A percentile compares a stretch with the other conserved stretches of the same genome.
These are phyloP conservation scores for Grallaria varia DNA, from an alignment of 2,113 vertebrate genomes.

Conservation along the genomic window DNA sequence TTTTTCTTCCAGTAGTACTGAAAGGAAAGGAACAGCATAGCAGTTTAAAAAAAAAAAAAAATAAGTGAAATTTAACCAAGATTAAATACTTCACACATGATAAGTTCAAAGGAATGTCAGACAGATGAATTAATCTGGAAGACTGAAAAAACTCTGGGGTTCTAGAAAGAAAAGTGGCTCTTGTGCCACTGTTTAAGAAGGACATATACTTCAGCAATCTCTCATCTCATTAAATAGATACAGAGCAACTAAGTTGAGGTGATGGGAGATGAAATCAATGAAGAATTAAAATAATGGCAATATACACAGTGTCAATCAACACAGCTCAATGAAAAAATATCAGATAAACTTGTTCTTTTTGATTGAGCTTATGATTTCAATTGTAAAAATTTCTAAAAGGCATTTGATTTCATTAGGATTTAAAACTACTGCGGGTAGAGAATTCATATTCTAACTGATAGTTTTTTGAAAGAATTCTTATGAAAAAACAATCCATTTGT, in stretches of 20 bases:
- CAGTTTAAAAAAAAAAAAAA: not conserved
- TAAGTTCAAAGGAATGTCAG: not conserved
- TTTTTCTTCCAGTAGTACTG: not conserved
- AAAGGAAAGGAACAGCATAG: not conserved
- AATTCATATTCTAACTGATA: not conserved
- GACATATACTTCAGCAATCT: not conserved
- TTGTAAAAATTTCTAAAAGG: not conserved
- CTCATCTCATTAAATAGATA: not conserved
- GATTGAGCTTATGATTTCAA: not conserved
- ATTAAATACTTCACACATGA: not conserved
- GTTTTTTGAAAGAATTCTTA: not conserved
- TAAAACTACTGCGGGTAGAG: not conserved
- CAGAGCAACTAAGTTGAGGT: not conserved
- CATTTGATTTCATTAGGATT: not conserved
- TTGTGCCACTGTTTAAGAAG: not conserved
- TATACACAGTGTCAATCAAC: not conserved
- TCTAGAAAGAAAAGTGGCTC: not conserved
- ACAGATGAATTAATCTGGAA: not conserved
- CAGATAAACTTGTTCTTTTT: not conserved
- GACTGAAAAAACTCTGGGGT: not conserved
- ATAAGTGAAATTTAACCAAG: not conserved
- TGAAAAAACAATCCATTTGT: not conserved
- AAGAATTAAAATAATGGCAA: constrained; percentile 1
- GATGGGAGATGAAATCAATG: not conserved
- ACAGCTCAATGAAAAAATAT: not conserved